A percentile compares a stretch with the other conserved stretches of the same genome.
phyloP scores from a whole-genome alignment of 2,797 vertebrate species.

The Brotula barbata region DNA sequence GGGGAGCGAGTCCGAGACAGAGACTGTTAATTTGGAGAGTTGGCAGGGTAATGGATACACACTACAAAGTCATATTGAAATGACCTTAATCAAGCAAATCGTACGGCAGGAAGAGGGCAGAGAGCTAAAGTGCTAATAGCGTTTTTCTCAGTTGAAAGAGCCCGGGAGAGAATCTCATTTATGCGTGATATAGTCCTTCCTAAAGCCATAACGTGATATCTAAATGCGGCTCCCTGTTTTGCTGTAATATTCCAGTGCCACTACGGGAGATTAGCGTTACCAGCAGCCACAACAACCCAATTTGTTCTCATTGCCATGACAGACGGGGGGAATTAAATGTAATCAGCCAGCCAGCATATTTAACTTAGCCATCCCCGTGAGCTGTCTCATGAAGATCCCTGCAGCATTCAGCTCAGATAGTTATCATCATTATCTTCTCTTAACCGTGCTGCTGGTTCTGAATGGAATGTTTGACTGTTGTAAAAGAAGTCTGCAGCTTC shows the following conservation, averaged over 20 bases:
- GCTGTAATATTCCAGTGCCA: conserved; percentile 61
- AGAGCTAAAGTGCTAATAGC: conserved; percentile 65
- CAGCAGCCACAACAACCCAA: conserved; percentile 70
- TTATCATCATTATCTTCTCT: conserved; percentile 62
- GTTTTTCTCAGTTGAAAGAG: conserved; percentile 70
- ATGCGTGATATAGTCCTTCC: conserved; percentile 59
- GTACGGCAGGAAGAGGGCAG: conserved; percentile 38
- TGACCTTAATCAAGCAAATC: conserved; percentile 76
- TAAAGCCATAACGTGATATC: conserved; percentile 60
- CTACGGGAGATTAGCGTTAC: conserved; percentile 67
- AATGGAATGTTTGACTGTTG: conserved; percentile 37
- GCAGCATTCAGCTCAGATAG: conserved; percentile 42
- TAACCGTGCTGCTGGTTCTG: conserved; percentile 37
- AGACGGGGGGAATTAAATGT: conserved; percentile 67
- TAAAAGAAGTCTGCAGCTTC: conserved; percentile 24
- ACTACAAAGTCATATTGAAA: conserved; percentile 71
- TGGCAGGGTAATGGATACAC: conserved; percentile 66
- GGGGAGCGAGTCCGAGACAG: conserved; percentile 7
- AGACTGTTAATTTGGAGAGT: conserved; percentile 61
- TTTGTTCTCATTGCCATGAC: conserved; percentile 70
- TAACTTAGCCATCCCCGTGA: conserved; percentile 67
- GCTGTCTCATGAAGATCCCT: conserved; percentile 51
- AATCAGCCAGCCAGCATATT: conserved; percentile 71
- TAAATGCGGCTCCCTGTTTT: conserved; percentile 58
- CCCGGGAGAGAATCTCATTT: conserved; percentile 69